Evolutionary conservation across 2,797 vertebrate species (phyloP).

Genomic region (Potorous gilbertii): DNA sequence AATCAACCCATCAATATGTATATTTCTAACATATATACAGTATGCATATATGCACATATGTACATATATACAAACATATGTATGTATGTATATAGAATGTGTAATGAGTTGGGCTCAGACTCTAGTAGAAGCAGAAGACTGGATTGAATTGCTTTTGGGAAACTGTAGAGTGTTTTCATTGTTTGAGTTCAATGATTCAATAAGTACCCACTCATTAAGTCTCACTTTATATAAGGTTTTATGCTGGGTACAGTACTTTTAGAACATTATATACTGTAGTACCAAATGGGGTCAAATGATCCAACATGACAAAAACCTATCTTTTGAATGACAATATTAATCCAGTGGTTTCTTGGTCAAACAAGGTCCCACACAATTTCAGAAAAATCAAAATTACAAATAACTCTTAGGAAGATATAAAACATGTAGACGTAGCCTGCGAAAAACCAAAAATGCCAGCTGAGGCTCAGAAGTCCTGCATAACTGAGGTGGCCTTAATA

Average conservation of each 20-base stretch:
- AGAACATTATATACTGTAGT: neutral
- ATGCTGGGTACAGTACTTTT: neutral
- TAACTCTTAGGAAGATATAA: neutral
- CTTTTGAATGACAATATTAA: neutral
- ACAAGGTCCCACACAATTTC: neutral
- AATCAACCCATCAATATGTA: neutral
- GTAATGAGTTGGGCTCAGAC: neutral
- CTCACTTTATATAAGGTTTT: neutral
- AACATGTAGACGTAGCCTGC: neutral
- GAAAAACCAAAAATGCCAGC: neutral
- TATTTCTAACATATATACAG: neutral
- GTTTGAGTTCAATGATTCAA: neutral
- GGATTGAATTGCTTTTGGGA: neutral
- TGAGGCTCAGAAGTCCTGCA: neutral
- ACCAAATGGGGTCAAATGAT: neutral
- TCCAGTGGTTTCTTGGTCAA: neutral
- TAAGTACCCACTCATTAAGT: neutral
- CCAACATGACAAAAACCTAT: neutral
- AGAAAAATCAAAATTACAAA: neutral
- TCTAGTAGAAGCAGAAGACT: neutral
- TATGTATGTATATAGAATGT: neutral
- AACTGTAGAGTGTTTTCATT: neutral
- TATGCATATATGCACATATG: no score
- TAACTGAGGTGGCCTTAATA: neutral
- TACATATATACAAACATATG: no score